Evolutionary conservation across 2,113 vertebrate genomes (phyloP), one percentile per base, ranked within the genome.

Genomic region (Crocuta crocuta): DNA sequence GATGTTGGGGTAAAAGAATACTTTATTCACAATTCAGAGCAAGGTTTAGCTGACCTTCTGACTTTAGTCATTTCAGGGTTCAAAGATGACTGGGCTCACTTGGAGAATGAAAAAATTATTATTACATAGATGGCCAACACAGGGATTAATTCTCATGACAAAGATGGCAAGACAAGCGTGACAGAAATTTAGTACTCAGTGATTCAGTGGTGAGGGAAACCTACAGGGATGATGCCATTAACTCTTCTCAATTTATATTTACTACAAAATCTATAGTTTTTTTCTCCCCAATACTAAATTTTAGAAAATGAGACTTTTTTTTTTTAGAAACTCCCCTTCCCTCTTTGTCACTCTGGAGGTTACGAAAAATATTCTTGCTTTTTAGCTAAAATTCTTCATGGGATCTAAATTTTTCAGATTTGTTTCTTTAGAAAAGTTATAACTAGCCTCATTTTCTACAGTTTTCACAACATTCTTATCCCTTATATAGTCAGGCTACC

Each of bases 171-270:
- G 63, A 88, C 35, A 81, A 93, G 26, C 55, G 53, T 61, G 74
- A n/a, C 53, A 92, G 68, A 97, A 92, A 91, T 91, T 91, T 61
- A 92, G 65, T 92, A 33, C 50, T 85, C 83, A 81, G 89, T 97
- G 61, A 96, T 43, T 96, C 76, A 93, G 65, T 83, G 76, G 15
- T 89, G 71, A 93, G 43, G 76, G 94, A 97, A 97, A 70, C n/a
- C 26, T 33, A 92, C 48, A 53, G 10, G 63, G 48, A 84, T n/a
- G 68, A 81, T 26, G 31, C 78, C 45, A 83, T 91, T 63, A 91
- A 33, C 24, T 82, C n/a, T 76, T 89, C 66, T 93, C 55, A 81
- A 43, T 78, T 71, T 87, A 50, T 66, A 96, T 83, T 97, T 95
- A 95, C 28, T 78, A 94, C 33, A 74, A 11, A 96, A 91, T 45